Evolutionary conservation across 1,140 invertebrate genomes (phyloP).

Genomic region (Anastrepha obliqua): DNA sequence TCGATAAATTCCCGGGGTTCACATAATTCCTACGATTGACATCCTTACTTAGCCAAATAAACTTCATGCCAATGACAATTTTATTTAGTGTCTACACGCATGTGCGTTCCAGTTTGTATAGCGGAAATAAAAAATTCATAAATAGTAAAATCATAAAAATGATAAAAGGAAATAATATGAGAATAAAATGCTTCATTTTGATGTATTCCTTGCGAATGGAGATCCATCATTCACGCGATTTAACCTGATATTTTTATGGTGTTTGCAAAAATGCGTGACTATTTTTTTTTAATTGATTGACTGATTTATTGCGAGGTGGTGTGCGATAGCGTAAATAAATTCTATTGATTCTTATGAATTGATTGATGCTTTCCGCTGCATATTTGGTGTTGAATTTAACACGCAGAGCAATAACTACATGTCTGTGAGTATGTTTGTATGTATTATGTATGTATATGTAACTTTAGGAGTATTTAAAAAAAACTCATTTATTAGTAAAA

Average conservation of each 20-base stretch:
- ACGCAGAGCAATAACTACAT: background rate
- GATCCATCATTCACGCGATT: background rate
- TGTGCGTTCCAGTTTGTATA: no score
- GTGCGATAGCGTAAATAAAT: background rate
- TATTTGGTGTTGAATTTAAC: background rate
- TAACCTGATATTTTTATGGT: background rate
- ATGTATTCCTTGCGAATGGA: background rate
- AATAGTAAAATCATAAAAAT: background rate
- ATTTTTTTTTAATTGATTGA: background rate
- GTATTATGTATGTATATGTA: conserved; percentile 3
- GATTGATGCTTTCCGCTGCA: background rate
- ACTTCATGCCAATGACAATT: no score
- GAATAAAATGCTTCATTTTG: background rate
- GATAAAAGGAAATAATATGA: background rate
- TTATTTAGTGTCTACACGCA: no score
- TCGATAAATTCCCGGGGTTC: no score
- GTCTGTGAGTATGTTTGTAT: background rate
- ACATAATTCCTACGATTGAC: no score
- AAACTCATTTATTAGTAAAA: background rate
- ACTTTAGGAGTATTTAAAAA: background rate
- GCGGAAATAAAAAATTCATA: background rate
- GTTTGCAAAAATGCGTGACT: background rate
- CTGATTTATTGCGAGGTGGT: background rate
- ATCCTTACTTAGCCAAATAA: no score
- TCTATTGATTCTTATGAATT: conserved; percentile 2